Evolutionary conservation across 2,113 vertebrate species (phyloP).

Genomic region (Petaurus breviceps): DNA sequence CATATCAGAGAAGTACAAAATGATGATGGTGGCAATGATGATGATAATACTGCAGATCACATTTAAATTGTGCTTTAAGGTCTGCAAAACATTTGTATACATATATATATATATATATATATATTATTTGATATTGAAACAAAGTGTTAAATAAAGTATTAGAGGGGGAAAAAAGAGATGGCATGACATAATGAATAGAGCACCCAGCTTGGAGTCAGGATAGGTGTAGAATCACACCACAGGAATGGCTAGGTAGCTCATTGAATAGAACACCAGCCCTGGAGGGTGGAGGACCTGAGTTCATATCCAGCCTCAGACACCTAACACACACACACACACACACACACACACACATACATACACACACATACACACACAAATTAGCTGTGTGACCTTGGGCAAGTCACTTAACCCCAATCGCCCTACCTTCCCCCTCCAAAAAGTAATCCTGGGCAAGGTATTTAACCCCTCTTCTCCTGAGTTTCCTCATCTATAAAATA

Average conservation of each 20-base stretch:
- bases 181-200: not conserved
- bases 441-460: not conserved
- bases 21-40: not conserved
- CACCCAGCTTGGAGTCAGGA: not conserved
- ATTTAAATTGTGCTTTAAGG: not conserved
- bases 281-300: no score
- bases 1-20: not conserved
- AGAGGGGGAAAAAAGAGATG: not conserved
- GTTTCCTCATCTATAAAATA: not conserved
- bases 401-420: no score
- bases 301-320: no score
- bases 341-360: no score
- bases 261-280: no score
- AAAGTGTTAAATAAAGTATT: not conserved
- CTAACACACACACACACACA: no score
- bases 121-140: not conserved
- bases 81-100: not conserved
- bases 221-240: not conserved
- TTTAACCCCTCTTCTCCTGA: not conserved
- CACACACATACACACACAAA: no score
- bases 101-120: not conserved
- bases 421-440: no score
- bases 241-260: not conserved
- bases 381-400: no score
- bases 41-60: not conserved